Conservation (phyloP, 2,113 vertebrate genomes). For the Balaeniceps rex region DNA sequence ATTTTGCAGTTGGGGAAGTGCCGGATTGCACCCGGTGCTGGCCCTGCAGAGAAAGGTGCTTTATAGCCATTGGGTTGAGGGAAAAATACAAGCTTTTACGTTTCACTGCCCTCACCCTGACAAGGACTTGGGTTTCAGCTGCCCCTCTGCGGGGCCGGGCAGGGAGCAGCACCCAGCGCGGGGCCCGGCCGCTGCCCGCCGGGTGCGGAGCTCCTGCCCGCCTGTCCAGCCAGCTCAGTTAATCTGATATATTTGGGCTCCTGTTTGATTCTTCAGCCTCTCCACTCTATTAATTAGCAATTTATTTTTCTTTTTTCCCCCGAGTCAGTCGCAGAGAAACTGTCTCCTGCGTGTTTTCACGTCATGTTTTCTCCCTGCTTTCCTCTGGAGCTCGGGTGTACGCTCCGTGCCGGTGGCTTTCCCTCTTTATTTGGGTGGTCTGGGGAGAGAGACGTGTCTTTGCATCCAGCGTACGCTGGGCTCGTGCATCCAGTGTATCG, state of each 20-base stretch:
- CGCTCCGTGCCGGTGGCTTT: fast-evolving
- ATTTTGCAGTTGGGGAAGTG: neutral
- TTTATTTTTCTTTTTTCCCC: neutral
- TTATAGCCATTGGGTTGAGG: neutral
- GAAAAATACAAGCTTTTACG: neutral
- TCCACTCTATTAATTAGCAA: neutral
- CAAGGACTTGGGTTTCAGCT: neutral
- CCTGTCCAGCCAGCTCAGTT: neutral
- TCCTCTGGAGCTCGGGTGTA: neutral
- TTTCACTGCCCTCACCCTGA: fast-evolving
- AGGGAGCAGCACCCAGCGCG: neutral
- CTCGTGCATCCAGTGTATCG: fast-evolving
- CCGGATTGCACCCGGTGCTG: neutral
- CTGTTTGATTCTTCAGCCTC: neutral
- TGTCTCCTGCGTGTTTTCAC: neutral
- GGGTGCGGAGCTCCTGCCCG: neutral
- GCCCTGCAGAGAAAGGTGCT: neutral
- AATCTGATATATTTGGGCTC: neutral
- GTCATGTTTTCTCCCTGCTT: neutral
- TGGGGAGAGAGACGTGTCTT: neutral
- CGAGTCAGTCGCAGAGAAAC: neutral
- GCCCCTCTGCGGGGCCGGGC: neutral
- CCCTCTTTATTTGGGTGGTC: neutral
- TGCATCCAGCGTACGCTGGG: neutral
- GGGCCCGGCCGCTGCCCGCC: fast-evolving